Evolutionary conservation across 2,113 vertebrate species (phyloP).

Genomic region (Nipponia nippon): DNA sequence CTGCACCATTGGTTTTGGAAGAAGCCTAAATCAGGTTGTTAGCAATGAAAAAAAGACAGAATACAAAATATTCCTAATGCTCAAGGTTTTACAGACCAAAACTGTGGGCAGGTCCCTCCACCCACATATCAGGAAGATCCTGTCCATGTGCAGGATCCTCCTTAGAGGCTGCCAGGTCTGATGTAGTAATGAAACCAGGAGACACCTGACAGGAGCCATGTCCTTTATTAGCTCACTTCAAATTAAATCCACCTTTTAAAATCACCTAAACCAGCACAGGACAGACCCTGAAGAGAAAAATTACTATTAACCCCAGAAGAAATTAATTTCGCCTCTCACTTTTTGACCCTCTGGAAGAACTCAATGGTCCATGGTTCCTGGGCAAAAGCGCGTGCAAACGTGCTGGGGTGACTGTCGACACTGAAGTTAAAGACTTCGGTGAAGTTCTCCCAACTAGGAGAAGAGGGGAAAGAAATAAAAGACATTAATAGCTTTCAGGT

Average conservation of each 20-base stretch:
- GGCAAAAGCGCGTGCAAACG: constrained; percentile 18
- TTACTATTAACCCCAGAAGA: neutral
- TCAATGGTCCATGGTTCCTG: neutral
- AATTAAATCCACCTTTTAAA: neutral
- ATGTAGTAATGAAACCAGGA: neutral
- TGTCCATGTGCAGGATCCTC: neutral
- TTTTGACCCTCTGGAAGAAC: constrained; percentile 47
- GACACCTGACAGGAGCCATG: neutral
- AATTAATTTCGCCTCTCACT: neutral
- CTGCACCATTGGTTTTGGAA: neutral
- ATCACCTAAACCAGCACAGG: neutral
- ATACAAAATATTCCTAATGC: neutral
- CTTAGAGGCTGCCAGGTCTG: neutral
- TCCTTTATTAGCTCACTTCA: neutral
- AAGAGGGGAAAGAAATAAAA: neutral
- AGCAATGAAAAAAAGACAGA: neutral
- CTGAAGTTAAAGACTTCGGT: constrained; percentile 49
- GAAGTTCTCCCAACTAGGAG: constrained; percentile 38
- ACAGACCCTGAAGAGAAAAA: neutral
- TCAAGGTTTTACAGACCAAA: neutral
- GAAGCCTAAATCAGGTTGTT: neutral
- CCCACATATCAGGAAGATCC: neutral
- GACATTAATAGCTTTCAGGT: neutral
- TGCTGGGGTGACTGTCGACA: constrained; percentile 13
- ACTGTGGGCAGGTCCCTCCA: neutral